Evolutionary conservation across 2,888 invertebrate species (phyloP), one percentile per base, ranked within the genome.

Genomic region (Pardosa pseudoannulata): DNA sequence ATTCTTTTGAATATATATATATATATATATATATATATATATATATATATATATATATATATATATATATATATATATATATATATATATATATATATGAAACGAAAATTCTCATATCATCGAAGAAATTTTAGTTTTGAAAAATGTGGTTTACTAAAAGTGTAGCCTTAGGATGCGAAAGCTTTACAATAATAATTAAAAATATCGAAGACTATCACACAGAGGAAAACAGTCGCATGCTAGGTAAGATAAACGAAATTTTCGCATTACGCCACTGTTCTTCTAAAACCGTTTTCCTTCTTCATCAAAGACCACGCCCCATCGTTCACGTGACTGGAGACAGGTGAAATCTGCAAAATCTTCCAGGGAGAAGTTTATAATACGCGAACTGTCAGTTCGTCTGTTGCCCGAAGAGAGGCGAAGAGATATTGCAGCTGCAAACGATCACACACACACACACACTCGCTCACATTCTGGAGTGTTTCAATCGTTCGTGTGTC

Each of bases 341-440:
- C 83, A 85, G 83, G 83, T 85, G 83, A 85, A 85, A 85, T 85
- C 83, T 78, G 78, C 65, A 85, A 85, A 67, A 78, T 85, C 83
- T 85, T 72, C 41, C 50, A 72, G 83, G 83, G 73, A 36, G 78
- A 29, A 73, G 76, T 76, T 76, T 32, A 74, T 74, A 74, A 80
- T 80, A 70, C 82, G 62, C 76, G 65, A 71, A 78, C 83, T 85
- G 83, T 85, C 83, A 85, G 78, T 36, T 27, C 13, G 36, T 56
- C 62, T 39, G 70, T 39, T 68, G 70, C 70, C 23, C 39, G 70
- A 70, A 70, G 28, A 16, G 70, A 70, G 64, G 56, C 27, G 74
- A 74, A 74, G 74, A 31, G 62, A 28, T 27, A 36, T 23, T 74
- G 76, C 83, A 85, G 83, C 83, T 85, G 83, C 78, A 23, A 29